Evolutionary conservation across 2,113 vertebrate species (phyloP), one percentile per base, ranked within the genome.

Genomic region (Gobius niger): DNA sequence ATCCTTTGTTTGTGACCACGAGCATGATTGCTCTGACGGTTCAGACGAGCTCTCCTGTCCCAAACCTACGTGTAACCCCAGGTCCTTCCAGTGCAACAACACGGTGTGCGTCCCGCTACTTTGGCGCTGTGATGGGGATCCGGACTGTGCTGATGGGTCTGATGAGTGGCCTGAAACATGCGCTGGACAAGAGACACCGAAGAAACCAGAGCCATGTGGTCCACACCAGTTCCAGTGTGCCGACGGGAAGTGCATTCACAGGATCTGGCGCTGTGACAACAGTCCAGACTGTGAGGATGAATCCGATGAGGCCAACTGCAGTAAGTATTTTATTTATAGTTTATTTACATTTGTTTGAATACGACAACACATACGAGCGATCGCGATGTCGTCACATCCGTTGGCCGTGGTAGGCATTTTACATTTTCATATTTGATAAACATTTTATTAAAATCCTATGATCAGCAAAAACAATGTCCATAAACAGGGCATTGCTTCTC

Each of bases 291-390:
- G 96, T 85, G 47, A 0, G 1, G 95, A 97, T 79, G 62, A 15
- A 4, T 97, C 95, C 0, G 95, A 97, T 0, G 96, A 97, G 72
- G 73, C 81, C 10, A 78, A 87, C 71, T 97, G 96, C 86, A 91
- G 96, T 98, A 72, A 78, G 94, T 88, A 19, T 65, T 52, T 6
- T 8, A 41, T 9, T 19, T 46, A 6, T 14, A 50, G 4, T 7
- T 41, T 42, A 13, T 19, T 34, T 34, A 34, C 2, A 4, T 34
- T 34, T 34, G 24, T 34, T 34, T 34, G 24, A 34, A 34, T 34
- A 34, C 24, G 24, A 34, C 24, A 34, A 34, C n/a, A n/a, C n/a
- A n/a, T n/a, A n/a, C n/a, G n/a, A n/a, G n/a, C n/a, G n/a, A n/a
- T n/a, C n/a, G n/a, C n/a, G n/a, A n/a, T n/a, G n/a, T n/a, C n/a